phyloP scores from a whole-genome alignment of 1,140 invertebrate species.

The Caenorhabditis briggsae region DNA sequence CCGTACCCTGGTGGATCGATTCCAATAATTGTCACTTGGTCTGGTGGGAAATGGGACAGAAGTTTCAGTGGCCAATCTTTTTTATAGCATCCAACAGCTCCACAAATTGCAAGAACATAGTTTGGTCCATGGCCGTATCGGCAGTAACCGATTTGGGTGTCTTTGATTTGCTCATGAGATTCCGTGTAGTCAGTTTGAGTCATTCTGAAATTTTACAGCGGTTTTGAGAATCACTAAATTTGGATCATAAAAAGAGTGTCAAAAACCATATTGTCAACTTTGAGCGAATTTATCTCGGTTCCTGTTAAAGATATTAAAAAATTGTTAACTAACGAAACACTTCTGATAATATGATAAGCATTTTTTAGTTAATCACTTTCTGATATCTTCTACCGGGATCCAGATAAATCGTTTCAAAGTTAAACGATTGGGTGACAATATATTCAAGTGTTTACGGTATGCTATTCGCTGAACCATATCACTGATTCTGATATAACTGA shows the following conservation, averaged over 20 bases:
- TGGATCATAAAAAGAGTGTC: neutral
- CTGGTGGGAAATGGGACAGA: slow-evolving; percentile 72
- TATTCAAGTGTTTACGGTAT: too few species aligned
- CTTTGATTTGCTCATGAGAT: slow-evolving; percentile 52
- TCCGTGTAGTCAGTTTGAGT: slow-evolving; percentile 33
- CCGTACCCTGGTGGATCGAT: slow-evolving; percentile 77
- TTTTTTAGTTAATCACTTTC: too few species aligned
- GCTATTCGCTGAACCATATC: too few species aligned
- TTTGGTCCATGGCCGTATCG: slow-evolving; percentile 73
- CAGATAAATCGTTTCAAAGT: too few species aligned
- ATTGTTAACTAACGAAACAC: too few species aligned
- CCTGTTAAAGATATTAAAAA: too few species aligned
- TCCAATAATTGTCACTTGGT: slow-evolving; percentile 71
- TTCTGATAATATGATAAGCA: too few species aligned
- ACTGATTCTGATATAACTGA: too few species aligned
- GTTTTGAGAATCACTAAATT: neutral
- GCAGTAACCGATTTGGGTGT: slow-evolving; percentile 64
- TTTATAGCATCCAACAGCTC: slow-evolving; percentile 77
- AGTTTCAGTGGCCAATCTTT: slow-evolving; percentile 75
- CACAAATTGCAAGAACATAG: slow-evolving; percentile 75
- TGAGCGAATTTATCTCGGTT: too few species aligned
- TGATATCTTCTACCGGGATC: too few species aligned
- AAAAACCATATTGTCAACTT: neutral
- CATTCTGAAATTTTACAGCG: neutral
- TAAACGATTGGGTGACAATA: too few species aligned